Evolutionary conservation across 2,797 vertebrate species (phyloP).

Genomic region (Oreonectes daqikongensis): DNA sequence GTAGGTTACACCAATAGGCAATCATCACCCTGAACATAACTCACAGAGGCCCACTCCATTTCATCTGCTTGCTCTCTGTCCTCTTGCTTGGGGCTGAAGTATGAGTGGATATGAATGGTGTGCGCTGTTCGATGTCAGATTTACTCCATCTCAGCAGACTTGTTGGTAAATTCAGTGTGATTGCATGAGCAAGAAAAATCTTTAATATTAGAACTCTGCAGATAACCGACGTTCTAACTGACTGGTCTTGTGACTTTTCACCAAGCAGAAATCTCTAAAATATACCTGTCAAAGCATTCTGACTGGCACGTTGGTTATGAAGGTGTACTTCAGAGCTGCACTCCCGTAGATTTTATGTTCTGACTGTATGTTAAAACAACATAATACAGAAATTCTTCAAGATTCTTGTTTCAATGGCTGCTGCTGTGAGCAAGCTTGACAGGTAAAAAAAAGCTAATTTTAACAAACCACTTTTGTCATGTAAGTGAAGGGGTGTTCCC

Average conservation of each 20-base stretch:
- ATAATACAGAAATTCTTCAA: background rate
- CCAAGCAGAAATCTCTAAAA: slow-evolving; percentile 2
- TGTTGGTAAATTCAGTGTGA: slow-evolving; percentile 19
- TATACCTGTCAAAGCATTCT: background rate
- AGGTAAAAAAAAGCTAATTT: no score
- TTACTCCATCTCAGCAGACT: slow-evolving; percentile 32
- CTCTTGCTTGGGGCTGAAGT: slow-evolving; percentile 50
- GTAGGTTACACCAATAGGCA: slow-evolving; percentile 64
- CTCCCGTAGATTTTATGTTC: background rate
- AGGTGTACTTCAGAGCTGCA: slow-evolving; percentile 1
- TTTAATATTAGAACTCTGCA: slow-evolving; percentile 14
- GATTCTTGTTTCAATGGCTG: background rate
- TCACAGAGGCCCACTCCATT: slow-evolving; percentile 54
- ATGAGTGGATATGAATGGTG: slow-evolving; percentile 59
- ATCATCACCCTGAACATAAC: slow-evolving; percentile 63
- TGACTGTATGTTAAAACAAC: slow-evolving; percentile 4
- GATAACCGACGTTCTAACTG: slow-evolving; percentile 11
- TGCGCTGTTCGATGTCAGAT: slow-evolving; percentile 34
- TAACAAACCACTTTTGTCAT: no score
- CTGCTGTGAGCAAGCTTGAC: slow-evolving; percentile 1
- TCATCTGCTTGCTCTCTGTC: slow-evolving; percentile 39
- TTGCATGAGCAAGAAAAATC: background rate
- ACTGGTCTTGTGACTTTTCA: slow-evolving; percentile 11
- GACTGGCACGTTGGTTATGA: slow-evolving; percentile 2
- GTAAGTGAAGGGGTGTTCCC: no score